A percentile compares a stretch with the other conserved stretches of the same genome.
Conservation (phyloP, 2,797 vertebrate genomes). For the Leptoclinus maculatus region DNA sequence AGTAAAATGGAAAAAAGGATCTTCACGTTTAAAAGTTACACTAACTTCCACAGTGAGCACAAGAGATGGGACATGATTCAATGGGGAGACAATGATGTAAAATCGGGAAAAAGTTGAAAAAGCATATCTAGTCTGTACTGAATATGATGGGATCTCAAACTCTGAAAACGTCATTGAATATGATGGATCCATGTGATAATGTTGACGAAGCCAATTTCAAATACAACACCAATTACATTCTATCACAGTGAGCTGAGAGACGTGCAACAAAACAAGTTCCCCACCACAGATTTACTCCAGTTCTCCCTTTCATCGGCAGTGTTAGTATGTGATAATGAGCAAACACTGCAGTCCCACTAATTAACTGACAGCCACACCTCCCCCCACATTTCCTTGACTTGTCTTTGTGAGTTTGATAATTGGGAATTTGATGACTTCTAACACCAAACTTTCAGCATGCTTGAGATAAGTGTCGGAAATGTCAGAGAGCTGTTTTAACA, state of each 20-base stretch:
- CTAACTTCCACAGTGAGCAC: not conserved
- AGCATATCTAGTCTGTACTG: not conserved
- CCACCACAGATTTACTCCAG: slow-evolving; percentile 9
- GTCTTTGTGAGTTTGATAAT: slow-evolving; percentile 86
- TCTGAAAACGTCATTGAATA: not conserved
- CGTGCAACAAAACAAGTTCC: slow-evolving; percentile 29
- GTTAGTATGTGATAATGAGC: slow-evolving; percentile 89
- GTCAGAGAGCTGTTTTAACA: slow-evolving; percentile 16
- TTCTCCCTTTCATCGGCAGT: slow-evolving; percentile 52
- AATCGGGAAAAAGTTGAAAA: slow-evolving; percentile 2
- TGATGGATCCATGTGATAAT: slow-evolving; percentile 11
- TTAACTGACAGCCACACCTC: slow-evolving; percentile 87
- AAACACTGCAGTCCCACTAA: slow-evolving; percentile 87
- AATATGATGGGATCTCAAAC: slow-evolving; percentile 4
- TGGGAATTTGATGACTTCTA: slow-evolving; percentile 67
- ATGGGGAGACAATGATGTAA: slow-evolving; percentile 22
- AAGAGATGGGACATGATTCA: not conserved
- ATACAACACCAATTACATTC: slow-evolving; percentile 48
- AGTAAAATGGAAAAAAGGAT: not conserved
- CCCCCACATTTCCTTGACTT: slow-evolving; percentile 80
- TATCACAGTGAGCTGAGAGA: slow-evolving; percentile 46
- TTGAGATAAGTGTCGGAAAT: slow-evolving; percentile 46
- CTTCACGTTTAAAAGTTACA: slow-evolving; percentile 9
- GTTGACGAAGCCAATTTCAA: slow-evolving; percentile 29
- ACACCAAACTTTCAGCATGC: slow-evolving; percentile 54